Evolutionary conservation across 2,113 vertebrate genomes (phyloP).

Genomic region (Poicephalus meyeri): DNA sequence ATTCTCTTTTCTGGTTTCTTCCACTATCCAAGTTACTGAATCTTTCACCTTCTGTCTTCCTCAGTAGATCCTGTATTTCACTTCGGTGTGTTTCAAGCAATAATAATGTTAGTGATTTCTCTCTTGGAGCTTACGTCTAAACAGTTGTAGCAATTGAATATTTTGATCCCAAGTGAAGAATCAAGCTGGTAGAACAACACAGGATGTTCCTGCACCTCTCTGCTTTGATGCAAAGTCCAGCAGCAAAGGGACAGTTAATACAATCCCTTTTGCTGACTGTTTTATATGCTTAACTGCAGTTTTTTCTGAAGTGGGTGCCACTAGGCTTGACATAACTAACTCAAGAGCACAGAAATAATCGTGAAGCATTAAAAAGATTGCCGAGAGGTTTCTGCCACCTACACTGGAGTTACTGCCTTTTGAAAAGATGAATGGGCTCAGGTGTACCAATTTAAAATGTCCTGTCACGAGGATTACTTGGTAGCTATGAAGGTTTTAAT

Average conservation of each 20-base stretch:
- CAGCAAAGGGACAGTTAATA: background rate
- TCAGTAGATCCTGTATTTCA: background rate
- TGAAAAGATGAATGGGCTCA: background rate
- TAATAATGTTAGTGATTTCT: background rate
- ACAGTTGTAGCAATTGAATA: background rate
- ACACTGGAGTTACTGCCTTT: background rate
- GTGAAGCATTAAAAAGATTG: background rate
- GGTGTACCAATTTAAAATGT: background rate
- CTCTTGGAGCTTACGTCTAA: background rate
- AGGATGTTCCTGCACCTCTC: background rate
- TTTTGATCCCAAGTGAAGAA: background rate
- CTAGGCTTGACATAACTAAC: background rate
- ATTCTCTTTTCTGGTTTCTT: background rate
- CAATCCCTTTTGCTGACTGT: background rate
- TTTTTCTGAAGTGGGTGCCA: background rate
- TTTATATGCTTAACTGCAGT: background rate
- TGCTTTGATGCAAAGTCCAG: background rate
- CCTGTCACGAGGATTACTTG: background rate
- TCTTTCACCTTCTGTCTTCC: background rate
- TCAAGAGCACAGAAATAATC: background rate
- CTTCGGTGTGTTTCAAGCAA: background rate
- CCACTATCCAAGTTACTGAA: background rate
- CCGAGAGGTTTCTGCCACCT: background rate
- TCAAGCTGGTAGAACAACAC: background rate
- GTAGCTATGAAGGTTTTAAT: background rate